Conservation (phyloP, 2,113 vertebrate species). For the Lepisosteus oculatus region DNA sequence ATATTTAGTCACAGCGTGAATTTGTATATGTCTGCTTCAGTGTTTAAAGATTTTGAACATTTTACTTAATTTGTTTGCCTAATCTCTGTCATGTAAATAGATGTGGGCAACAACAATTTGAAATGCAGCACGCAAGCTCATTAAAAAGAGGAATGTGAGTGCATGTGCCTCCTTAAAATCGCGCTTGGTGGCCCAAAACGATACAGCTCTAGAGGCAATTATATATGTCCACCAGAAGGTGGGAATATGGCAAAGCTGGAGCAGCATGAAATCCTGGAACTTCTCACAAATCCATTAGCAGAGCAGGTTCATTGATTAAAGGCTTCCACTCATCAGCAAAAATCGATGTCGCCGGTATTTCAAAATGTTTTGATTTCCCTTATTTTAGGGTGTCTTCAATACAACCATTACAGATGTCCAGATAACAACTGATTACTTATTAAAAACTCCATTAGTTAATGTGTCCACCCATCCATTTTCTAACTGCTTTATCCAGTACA, state of each 20-base stretch:
- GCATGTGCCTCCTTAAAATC: too few relatives aligned
- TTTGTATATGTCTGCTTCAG: conserved; percentile 36
- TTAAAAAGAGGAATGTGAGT: too few relatives aligned
- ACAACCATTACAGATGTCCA: too few relatives aligned
- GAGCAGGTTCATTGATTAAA: not conserved
- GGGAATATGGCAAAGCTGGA: conserved; percentile 13
- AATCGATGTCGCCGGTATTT: not conserved
- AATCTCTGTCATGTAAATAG: too few relatives aligned
- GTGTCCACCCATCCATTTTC: too few relatives aligned
- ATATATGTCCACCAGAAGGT: conserved; percentile 25
- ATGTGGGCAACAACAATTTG: too few relatives aligned
- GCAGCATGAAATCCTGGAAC: not conserved
- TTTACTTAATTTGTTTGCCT: conserved; percentile 52
- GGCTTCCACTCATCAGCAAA: not conserved
- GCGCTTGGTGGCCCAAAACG: not conserved
- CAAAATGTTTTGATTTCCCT: too few relatives aligned
- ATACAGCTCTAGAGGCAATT: not conserved
- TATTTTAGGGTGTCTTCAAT: too few relatives aligned
- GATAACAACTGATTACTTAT: too few relatives aligned
- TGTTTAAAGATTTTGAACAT: conserved; percentile 46
- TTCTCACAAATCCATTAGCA: not conserved
- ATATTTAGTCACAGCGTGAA: conserved; percentile 49
- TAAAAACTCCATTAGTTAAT: too few relatives aligned
- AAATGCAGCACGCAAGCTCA: too few relatives aligned
- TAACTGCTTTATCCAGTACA: too few relatives aligned